phyloP scores from a whole-genome alignment of 2,888 invertebrate species.

The Spisula solida region DNA sequence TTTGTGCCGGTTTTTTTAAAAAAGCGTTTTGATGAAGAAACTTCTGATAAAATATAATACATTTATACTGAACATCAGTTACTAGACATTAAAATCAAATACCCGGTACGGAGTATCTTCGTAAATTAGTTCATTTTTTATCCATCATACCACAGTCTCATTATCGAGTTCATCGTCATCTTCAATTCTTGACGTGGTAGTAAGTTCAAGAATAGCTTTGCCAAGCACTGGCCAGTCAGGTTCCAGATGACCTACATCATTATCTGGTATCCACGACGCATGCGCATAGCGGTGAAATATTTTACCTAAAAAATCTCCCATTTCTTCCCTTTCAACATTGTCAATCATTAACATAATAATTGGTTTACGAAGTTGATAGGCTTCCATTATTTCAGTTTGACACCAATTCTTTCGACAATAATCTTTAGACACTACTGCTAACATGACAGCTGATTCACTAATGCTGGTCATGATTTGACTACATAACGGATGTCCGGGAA shows the following conservation, averaged over 20 bases:
- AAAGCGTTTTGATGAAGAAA: too few species aligned
- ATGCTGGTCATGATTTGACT: constrained; percentile 23
- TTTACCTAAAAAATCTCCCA: constrained; percentile 24
- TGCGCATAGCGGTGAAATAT: too few species aligned
- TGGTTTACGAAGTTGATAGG: constrained; percentile 35
- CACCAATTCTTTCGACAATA: too few species aligned
- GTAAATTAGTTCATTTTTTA: too few species aligned
- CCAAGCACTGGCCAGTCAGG: constrained; percentile 34
- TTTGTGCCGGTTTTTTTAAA: too few species aligned
- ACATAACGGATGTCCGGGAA: constrained; percentile 22
- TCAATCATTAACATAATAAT: constrained; percentile 35
- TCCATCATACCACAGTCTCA: too few species aligned
- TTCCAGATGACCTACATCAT: constrained; percentile 28
- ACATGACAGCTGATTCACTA: constrained; percentile 23
- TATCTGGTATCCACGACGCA: constrained; percentile 41
- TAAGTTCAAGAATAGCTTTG: not conserved
- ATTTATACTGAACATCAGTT: too few species aligned
- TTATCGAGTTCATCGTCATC: not conserved
- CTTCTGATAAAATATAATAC: too few species aligned
- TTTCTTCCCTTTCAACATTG: constrained; percentile 23
- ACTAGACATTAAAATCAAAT: too few species aligned
- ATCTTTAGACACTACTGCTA: constrained; percentile 18
- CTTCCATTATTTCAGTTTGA: too few species aligned
- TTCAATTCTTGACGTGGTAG: not conserved
- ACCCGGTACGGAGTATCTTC: too few species aligned